Evolutionary conservation across 2,797 vertebrate genomes (phyloP).

Genomic region (Xenentodon cancila): DNA sequence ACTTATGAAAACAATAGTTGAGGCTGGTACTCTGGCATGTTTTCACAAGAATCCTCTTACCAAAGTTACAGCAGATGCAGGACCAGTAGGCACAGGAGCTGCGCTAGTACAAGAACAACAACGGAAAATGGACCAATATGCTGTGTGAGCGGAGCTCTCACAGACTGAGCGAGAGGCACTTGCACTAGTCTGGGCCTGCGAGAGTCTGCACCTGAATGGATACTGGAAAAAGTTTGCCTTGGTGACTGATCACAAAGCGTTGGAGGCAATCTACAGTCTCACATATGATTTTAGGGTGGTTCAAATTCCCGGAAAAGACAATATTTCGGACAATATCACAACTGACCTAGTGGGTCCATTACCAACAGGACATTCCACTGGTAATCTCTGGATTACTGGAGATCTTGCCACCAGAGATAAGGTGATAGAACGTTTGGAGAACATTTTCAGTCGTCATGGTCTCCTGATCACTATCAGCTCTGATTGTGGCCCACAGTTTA

Average conservation of each 20-base stretch:
- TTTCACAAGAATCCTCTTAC: constrained; percentile 28
- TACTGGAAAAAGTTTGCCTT: constrained; percentile 32
- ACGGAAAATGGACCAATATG: constrained; percentile 18
- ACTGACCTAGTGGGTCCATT: background rate
- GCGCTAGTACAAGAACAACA: constrained; percentile 22
- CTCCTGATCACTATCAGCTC: background rate
- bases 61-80: constrained; percentile 2
- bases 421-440: background rate
- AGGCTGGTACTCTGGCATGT: background rate
- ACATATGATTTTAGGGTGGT: constrained; percentile 16
- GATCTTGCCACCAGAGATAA: background rate
- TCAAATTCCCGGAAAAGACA: constrained; percentile 15
- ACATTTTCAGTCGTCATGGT: no score
- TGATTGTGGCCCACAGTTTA: background rate
- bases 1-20: no score
- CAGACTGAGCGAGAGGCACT: constrained; percentile 3
- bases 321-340: constrained; percentile 14
- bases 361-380: background rate
- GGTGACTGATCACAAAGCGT: constrained; percentile 27
- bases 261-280: constrained; percentile 14
- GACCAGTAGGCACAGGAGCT: constrained; percentile 4
- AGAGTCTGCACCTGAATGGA: constrained; percentile 30
- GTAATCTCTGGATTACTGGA: constrained; percentile 3
- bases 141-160: constrained; percentile 12
- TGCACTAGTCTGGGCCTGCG: constrained; percentile 28